Conservation (phyloP, 1,140 invertebrate genomes). For the Vanessa atalanta region DNA sequence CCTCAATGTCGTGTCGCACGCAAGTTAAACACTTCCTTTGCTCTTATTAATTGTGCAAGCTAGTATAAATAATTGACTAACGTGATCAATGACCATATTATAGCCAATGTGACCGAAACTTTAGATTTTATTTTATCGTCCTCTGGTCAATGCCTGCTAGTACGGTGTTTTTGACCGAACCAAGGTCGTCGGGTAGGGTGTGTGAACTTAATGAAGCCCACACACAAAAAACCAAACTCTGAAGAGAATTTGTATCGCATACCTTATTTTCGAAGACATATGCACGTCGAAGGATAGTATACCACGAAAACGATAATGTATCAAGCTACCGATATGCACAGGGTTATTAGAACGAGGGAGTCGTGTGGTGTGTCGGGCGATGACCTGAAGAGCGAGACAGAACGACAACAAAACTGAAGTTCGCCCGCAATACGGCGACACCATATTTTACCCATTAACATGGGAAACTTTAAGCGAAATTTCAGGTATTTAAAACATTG, state of each 20-base stretch:
- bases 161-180: constrained; percentile 61
- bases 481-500: background rate
- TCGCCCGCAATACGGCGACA: constrained; percentile 59
- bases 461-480: constrained; percentile 24
- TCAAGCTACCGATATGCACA: constrained; percentile 62
- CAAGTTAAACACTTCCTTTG: constrained; percentile 65
- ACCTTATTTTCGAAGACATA: constrained; percentile 24
- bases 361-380: constrained; percentile 68
- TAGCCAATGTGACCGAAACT: constrained; percentile 50
- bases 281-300: constrained; percentile 25
- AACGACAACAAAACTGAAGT: constrained; percentile 78
- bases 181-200: constrained; percentile 67
- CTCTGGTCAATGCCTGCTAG: constrained; percentile 61
- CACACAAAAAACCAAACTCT: constrained; percentile 28
- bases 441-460: constrained; percentile 38
- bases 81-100: constrained; percentile 55
- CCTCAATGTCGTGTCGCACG: constrained; percentile 68
- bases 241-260: constrained; percentile 5
- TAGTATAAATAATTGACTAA: constrained; percentile 67
- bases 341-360: constrained; percentile 77
- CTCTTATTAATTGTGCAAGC: constrained; percentile 65
- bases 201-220: constrained; percentile 52
- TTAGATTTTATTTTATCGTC: constrained; percentile 44
- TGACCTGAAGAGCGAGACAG: constrained; percentile 75
- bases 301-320: constrained; percentile 53